Base-by-base conservation (phyloP, 2,888 invertebrate genomes). In the Xanthostigma xanthostigma region DNA sequence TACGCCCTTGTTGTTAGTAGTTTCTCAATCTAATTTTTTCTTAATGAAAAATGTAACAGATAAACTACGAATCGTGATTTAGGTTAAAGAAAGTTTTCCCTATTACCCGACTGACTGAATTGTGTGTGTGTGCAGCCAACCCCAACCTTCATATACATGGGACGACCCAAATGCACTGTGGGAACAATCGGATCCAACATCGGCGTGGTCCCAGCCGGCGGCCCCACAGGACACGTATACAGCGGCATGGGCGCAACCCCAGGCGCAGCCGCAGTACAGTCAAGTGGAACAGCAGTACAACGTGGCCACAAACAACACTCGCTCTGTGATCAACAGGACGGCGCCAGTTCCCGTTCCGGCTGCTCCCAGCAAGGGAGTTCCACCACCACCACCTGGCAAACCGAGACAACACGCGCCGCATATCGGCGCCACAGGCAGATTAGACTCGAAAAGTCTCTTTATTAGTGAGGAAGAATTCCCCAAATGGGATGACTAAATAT, bases 401-500 rank as follows among this genome's bases (percentile, higher is more conserved):
- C 55, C 55, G 58, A 59, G 52, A 60, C 59, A 57, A 58, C 59
- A 51, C 54, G 57, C 60, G 59, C 59, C 56, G 60, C 59, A 51
- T 59, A 57, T 51, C 44, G 39, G 54, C 52, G 42, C 50, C 49
- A 47, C 51, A 54, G 55, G 51, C 47, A 64, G 64, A 54, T 66
- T 67, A 52, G 51, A 54, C 38, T 50, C 53, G 41, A 54, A 57
- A 45, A 64, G 65, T 53, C 68, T 78, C 54, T 79, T 79, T 59
- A 67, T 79, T 49, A 69, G 70, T 49, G 74, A 77, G 60, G 69
- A 74, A 44, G 72, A 69, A 58, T 79, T 79, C 61, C 80, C 80
- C 17, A 64, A 72, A 54, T 80, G 80, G 80, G 80, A 80, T 56
- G 80, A 80, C 65, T 80, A 73, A 74, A 60, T 44, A 33, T 48